Evolutionary conservation across 2,888 invertebrate genomes (phyloP), one percentile per base, ranked within the genome.

Genomic region (Flexamia atlantica): DNA sequence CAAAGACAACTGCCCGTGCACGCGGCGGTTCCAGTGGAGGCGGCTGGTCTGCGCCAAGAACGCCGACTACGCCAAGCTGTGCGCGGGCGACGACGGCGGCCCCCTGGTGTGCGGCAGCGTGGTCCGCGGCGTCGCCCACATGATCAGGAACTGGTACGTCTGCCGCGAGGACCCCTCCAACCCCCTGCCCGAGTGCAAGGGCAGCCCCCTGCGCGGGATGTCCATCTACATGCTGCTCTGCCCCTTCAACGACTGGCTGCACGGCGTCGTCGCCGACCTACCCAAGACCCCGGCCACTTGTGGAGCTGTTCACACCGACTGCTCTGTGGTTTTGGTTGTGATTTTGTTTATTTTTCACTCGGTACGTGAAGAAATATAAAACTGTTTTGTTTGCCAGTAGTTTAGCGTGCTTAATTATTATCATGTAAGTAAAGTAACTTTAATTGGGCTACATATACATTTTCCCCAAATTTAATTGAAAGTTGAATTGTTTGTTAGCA

Each of bases 181-280:
- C 17, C 79, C 79, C 36, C 0, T 36, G 9, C 5, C 4, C 32
- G 36, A 57, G 17, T 79, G 79, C 25, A 57, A 36, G 1, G 32
- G 57, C 32, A 28, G 57, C 20, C 79, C 79, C 0, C 57, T 57
- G 2, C 14, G 28, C 1, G 79, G 53, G 20, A 9, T 79, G 20
- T 20, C 57, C 20, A 57, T 57, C 50, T 79, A 32, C 79, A 53
- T 57, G 17, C 25, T 79, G 4, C 79, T 79, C 32, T 79, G 79
- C 23, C 53, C 57, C 57, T 30, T 79, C n/a, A 57, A 53, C 57
- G 57, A 79, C 79, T 79, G 79, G 79, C 3, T 79, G 79, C 79
- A 57, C 57, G 20, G 20, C n/a, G 23, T 79, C 0, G 79, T 79
- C 1, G 17, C 3, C 36, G 57, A 53, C 10, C 10, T 79, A 0